Evolutionary conservation across 1,140 invertebrate genomes (phyloP).

Genomic region (Drosophila sturtevanti): DNA sequence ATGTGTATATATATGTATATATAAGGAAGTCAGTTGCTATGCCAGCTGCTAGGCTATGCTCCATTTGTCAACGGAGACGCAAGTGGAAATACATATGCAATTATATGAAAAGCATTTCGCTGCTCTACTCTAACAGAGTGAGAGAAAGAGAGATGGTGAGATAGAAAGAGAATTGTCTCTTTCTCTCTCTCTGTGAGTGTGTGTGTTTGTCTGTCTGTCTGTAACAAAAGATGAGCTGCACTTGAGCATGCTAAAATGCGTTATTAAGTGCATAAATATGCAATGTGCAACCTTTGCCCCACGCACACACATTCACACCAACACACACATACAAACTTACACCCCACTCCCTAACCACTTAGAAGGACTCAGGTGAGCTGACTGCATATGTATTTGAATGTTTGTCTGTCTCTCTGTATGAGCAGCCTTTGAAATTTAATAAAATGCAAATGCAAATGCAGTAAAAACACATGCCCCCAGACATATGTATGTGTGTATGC

Average conservation of each 20-base stretch:
- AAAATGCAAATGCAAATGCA: conserved; percentile 76
- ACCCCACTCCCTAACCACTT: conserved; percentile 16
- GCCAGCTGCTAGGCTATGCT: conserved; percentile 49
- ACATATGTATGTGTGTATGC: conserved; percentile 66
- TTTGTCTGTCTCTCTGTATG: conserved; percentile 43
- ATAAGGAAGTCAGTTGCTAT: conserved; percentile 56
- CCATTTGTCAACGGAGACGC: conserved; percentile 65
- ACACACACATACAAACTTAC: neutral
- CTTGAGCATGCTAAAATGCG: conserved; percentile 80
- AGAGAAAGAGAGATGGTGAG: neutral
- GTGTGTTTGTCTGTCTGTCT: conserved; percentile 24
- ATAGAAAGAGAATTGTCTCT: conserved; percentile 3
- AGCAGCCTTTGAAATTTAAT: conserved; percentile 76
- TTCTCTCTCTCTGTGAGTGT: conserved; percentile 21
- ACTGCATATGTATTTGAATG: too few relatives aligned
- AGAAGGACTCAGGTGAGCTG: conserved; percentile 8
- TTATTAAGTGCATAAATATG: conserved; percentile 82
- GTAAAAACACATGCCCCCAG: conserved; percentile 60
- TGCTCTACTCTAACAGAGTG: conserved; percentile 21
- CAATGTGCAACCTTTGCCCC: conserved; percentile 58
- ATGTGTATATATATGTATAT: conserved; percentile 11
- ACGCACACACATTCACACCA: neutral
- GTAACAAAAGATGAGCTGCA: conserved; percentile 79
- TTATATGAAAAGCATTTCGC: conserved; percentile 46
- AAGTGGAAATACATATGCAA: conserved; percentile 23